A percentile compares a stretch with the other conserved stretches of the same genome.
These are phyloP conservation scores for Oryzias woworae DNA, from an alignment of 2,113 vertebrate genomes.

Conservation along the genomic window DNA sequence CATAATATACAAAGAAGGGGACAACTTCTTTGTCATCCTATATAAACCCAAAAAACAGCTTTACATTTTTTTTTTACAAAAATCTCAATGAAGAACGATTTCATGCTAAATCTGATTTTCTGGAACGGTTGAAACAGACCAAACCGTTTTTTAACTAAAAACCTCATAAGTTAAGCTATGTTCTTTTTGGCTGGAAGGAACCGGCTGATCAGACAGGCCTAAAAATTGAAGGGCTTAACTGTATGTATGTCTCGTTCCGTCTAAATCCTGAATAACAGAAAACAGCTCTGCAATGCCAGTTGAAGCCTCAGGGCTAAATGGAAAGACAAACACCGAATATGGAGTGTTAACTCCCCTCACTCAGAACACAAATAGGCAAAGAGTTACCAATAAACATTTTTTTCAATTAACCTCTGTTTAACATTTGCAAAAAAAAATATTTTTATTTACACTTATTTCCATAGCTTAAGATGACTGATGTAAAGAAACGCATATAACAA, in stretches of 20 bases:
- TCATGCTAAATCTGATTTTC: no score
- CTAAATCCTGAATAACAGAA: no score
- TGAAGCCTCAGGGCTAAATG: background rate
- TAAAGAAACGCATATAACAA: no score
- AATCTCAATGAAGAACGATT: no score
- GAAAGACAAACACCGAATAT: background rate
- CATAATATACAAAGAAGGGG: conserved; percentile 4
- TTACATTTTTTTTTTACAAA: background rate
- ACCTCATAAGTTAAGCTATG: no score
- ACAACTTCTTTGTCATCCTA: background rate
- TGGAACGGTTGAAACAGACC: no score
- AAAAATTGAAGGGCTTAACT: no score
- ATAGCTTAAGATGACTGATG: background rate
- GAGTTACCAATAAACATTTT: background rate
- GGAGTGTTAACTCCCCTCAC: background rate
- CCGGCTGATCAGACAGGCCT: no score
- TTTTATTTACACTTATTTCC: background rate
- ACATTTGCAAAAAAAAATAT: background rate
- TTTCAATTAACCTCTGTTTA: background rate
- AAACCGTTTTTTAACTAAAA: no score
- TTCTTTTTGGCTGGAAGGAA: no score
- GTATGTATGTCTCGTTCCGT: no score
- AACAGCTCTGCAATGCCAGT: no score
- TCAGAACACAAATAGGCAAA: background rate
- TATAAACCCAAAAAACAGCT: background rate